Conservation (phyloP, 2,888 invertebrate species). For the Dermolepida albohirtum region DNA sequence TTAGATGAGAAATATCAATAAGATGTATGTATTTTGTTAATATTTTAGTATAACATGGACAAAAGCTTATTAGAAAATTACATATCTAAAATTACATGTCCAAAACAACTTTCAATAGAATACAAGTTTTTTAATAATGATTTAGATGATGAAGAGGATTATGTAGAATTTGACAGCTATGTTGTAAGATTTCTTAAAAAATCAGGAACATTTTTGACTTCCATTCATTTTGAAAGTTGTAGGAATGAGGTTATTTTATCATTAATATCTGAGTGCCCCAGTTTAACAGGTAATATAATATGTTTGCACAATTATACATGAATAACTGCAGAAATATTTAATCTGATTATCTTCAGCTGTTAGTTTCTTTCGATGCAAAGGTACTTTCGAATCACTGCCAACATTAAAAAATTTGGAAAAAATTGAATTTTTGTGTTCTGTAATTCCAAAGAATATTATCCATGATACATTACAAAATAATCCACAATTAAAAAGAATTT, state of each 20-base stretch:
- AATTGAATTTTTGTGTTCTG: constrained; percentile 51
- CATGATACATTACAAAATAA: constrained; percentile 54
- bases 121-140: constrained; percentile 53
- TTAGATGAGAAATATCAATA: not conserved
- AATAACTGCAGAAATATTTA: constrained; percentile 1
- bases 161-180: constrained; percentile 53
- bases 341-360: constrained; percentile 50
- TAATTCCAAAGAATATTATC: constrained; percentile 54
- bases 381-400: constrained; percentile 53
- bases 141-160: constrained; percentile 51
- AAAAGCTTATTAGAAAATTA: constrained; percentile 54
- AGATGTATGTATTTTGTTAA: no score
- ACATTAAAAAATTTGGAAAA: constrained; percentile 49
- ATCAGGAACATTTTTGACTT: constrained; percentile 52
- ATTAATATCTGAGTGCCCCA: constrained; percentile 53
- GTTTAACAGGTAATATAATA: constrained; percentile 52
- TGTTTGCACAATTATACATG: not conserved
- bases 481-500: constrained; percentile 49
- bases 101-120: constrained; percentile 52
- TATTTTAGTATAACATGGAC: constrained; percentile 54
- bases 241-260: constrained; percentile 52
- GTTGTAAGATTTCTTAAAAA: constrained; percentile 53
- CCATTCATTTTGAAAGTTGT: constrained; percentile 54
- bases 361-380: constrained; percentile 53
- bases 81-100: constrained; percentile 53